phyloP scores from a whole-genome alignment of 2,888 invertebrate genomes.

The Atethmia centrago region DNA sequence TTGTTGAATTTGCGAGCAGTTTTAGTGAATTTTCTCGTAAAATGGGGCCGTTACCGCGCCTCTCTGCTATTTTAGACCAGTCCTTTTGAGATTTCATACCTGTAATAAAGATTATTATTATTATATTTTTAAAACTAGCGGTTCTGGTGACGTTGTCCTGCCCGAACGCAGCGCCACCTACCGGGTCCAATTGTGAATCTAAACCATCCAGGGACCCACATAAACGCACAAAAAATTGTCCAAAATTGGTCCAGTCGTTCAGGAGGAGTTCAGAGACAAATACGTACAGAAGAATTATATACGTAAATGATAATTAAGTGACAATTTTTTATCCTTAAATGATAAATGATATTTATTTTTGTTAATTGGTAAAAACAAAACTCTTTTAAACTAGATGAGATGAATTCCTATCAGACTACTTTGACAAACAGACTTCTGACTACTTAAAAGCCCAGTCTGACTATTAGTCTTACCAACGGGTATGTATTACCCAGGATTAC shows the following conservation, averaged over 20 bases:
- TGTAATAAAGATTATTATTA: conserved; percentile 38
- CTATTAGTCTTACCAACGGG: too few relatives aligned
- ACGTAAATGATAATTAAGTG: too few relatives aligned
- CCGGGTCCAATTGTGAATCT: background rate
- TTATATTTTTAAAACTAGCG: too few relatives aligned
- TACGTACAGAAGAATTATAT: background rate
- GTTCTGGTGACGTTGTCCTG: too few relatives aligned
- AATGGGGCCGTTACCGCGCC: conserved; percentile 77
- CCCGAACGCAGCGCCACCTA: background rate
- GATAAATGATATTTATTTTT: background rate
- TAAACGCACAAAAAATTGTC: background rate
- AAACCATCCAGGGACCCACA: background rate
- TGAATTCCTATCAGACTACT: background rate
- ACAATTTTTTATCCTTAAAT: background rate
- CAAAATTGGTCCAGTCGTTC: background rate
- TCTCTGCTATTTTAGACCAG: conserved; percentile 74
- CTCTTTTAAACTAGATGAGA: background rate
- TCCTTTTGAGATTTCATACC: conserved; percentile 62
- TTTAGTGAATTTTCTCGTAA: conserved; percentile 87
- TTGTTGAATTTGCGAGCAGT: conserved; percentile 83
- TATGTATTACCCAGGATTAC: too few relatives aligned
- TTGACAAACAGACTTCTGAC: background rate
- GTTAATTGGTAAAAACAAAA: background rate
- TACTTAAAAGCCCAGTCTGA: too few relatives aligned
- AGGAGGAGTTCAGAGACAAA: background rate